Evolutionary conservation across 37 sponge, comb jelly and placozoan genomes (phyloP), one percentile per base, ranked within the genome.

Genomic region (Geodia barretti): DNA sequence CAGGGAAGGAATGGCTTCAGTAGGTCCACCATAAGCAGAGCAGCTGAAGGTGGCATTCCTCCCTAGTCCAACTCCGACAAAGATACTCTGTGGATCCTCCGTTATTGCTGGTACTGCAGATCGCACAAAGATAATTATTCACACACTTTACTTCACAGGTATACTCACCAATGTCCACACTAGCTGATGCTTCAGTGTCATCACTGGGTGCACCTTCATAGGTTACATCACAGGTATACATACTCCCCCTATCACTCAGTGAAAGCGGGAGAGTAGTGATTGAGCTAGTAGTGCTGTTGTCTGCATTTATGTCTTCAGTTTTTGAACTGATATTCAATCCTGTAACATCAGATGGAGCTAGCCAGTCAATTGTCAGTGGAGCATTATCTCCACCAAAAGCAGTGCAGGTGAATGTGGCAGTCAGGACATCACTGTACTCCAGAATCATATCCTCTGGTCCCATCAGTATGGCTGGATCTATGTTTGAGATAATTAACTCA

Each of bases 11-110:
- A 36, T 5, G 4, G 36, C 5, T 4, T 42, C 36, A n/a, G 32
- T 32, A 40, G 39, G 68, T 42, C 86, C 79, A 29, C 73, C 80
- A 19, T 32, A 47, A 8, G 79, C 58, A 0, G 64, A 36, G 58
- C 86, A 86, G 37, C 65, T 64, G 25, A 86, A 73, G 28, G 17
- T 79, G 59, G 38, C 68, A 1, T 68, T 67, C 4, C n/a, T 36
- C 8, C 26, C 63, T 76, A 43, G 4, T 28, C 38, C 66, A 2
- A 47, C 62, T 72, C 58, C 32, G 5, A 71, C 37, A 33, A 36
- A 31, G 3, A 41, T 3, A 79, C 33, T 38, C 4, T 39, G 47
- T 68, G 79, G 68, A 68, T 28, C 24, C 5, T 64, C 35, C 9
- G 40, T 2, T 2, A 68, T 79, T 32, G 38, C 1, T 19, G 68